A percentile compares a stretch with the other conserved stretches of the same genome.
Evolutionary conservation across 2,888 invertebrate species (phyloP).

Genomic region (Odontocolon sp.): DNA sequence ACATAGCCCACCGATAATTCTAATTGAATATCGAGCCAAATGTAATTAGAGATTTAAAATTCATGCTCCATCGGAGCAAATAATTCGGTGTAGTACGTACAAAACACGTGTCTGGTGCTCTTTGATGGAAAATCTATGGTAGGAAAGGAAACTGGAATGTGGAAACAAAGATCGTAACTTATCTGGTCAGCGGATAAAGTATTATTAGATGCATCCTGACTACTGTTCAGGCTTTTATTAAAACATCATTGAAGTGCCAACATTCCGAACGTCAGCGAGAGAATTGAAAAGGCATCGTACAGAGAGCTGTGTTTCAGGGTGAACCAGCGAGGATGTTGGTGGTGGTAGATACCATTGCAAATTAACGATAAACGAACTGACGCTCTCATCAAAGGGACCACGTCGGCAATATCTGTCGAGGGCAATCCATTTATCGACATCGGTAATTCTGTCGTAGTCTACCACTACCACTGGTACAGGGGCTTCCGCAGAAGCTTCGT

Average conservation of each 20-base stretch:
- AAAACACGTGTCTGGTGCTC: conserved; percentile 12
- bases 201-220: too few species aligned
- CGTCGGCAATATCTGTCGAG: conserved; percentile 68
- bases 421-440: conserved; percentile 72
- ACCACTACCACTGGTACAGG: not conserved
- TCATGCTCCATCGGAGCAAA: conserved; percentile 80
- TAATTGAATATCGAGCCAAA: conserved; percentile 81
- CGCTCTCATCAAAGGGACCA: conserved; percentile 69
- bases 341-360: conserved; percentile 65
- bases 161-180: too few species aligned
- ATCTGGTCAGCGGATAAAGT: too few species aligned
- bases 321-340: conserved; percentile 11
- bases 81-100: conserved; percentile 69
- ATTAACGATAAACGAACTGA: conserved; percentile 74
- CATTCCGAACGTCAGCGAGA: too few species aligned
- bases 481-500: too few species aligned
- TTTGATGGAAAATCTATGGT: too few species aligned
- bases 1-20: conserved; percentile 71
- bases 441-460: conserved; percentile 65
- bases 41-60: conserved; percentile 80
- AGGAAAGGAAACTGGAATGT: too few species aligned
- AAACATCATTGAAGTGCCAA: too few species aligned
- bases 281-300: too few species aligned
- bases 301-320: too few species aligned
- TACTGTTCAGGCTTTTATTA: too few species aligned